Percentiles rank a stretch among this genome's conserved stretches.
phyloP scores from a whole-genome alignment of 2,888 invertebrate genomes.

The Tachystola acroxantha region DNA sequence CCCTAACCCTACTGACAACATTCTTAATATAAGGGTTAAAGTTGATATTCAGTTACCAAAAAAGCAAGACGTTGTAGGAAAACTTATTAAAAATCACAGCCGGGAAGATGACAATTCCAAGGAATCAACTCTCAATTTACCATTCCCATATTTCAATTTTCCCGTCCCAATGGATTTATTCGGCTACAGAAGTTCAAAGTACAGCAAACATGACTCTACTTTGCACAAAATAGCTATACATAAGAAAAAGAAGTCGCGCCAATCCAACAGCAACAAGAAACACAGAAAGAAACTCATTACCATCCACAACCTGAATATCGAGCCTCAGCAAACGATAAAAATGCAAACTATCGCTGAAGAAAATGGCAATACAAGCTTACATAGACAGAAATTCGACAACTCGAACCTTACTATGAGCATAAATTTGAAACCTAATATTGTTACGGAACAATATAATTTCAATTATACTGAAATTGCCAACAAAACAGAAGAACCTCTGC shows the following conservation, averaged over 20 bases:
- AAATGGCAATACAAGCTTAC: background rate
- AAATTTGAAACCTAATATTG: constrained; percentile 12
- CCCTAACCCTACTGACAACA: too few species aligned
- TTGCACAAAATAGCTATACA: constrained; percentile 55
- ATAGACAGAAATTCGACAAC: constrained; percentile 9
- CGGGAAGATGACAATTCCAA: constrained; percentile 31
- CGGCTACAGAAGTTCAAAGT: constrained; percentile 29
- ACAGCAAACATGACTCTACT: constrained; percentile 34
- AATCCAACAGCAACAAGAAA: constrained; percentile 45
- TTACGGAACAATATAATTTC: background rate
- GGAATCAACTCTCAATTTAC: constrained; percentile 42
- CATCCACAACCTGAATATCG: constrained; percentile 48
- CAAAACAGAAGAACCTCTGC: constrained; percentile 21
- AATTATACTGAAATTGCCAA: constrained; percentile 10
- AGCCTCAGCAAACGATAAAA: constrained; percentile 30
- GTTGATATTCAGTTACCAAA: constrained; percentile 60
- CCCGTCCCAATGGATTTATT: constrained; percentile 48
- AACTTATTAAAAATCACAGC: constrained; percentile 23
- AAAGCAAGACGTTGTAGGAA: constrained; percentile 29
- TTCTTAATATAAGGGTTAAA: constrained; percentile 54
- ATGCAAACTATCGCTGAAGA: constrained; percentile 8
- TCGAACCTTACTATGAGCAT: constrained; percentile 14
- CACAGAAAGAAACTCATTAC: constrained; percentile 54
- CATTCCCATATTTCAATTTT: constrained; percentile 47
- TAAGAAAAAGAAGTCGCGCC: constrained; percentile 57